Base-by-base conservation (phyloP, 2,113 vertebrate genomes). In the Ascaphus truei region DNA sequence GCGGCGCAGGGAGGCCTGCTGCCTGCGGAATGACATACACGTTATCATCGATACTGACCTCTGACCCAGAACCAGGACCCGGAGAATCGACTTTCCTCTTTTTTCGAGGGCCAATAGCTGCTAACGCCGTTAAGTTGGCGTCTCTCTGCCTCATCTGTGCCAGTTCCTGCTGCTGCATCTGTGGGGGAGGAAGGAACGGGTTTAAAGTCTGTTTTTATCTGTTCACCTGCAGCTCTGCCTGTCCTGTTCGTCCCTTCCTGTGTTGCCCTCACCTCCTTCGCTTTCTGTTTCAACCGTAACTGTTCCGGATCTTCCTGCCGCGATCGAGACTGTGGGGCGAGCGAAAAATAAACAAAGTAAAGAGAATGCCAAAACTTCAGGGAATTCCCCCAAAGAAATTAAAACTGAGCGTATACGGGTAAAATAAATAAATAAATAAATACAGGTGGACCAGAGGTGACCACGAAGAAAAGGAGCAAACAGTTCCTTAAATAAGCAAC, bases 151-250 rank as follows among this genome's bases (percentile, higher is more conserved):
- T 85, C 90, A 96, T 95, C 81, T 96, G 93, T 18, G 92, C 93
- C 78, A 95, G 80, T 71, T 97, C 95, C 73, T 93, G 93, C 62
- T 97, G 94, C 79, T 97, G 93, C 94, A 96, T 95, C 93, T 96
- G 83, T 20, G 25, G 16, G 27, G 25, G 22, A 76, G 5, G 75
- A 62, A 29, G 43, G 2, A 29, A 1, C 25, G 5, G 12, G 39
- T 22, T 50, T 27, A 34, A 53, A 3, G 4, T 12, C 9, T 18
- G 3, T 12, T 29, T 10, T 33, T 0, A 7, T 34, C 5, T 34
- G 31, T 8, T 7, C 5, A 6, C 5, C 5, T 33, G 5, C 31
- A 33, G 31, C 31, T 33, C 31, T 11, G 31, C 11, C 5, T 6
- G 5, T 11, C 11, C 31, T 11, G 5, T 6, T 6, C 31, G 9